Base-by-base conservation (phyloP, 1,140 invertebrate genomes). In the Chionoecetes opilio region DNA sequence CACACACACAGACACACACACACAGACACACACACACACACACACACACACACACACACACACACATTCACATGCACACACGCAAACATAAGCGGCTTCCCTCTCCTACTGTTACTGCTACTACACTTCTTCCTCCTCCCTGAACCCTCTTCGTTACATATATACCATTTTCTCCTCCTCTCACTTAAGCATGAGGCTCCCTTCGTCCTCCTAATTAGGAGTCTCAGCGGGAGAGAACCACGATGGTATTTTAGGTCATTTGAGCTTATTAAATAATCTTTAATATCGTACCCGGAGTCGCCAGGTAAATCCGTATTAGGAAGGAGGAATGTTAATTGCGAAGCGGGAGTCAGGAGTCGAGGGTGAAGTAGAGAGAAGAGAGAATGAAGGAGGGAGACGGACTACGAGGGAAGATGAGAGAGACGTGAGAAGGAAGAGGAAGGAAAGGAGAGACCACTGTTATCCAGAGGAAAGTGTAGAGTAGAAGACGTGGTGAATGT, bases 221-320 rank as follows among this genome's bases (percentile, higher is more conserved):
- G 63, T 75, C 63, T 75, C 63, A 75, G 63, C 63, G 63, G 63
- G 63, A 21, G 63, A n/a, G 63, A 26, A 21, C 63, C 63, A 2
- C 63, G 63, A 75, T 75, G 63, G 63, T 26, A 75, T 75, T 75
- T 75, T 75, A 26, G 63, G 63, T 75, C 63, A 75, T 75, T 75
- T 26, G 63, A 75, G 63, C 63, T 75, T 75, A 75, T 75, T 75
- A 75, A 75, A 75, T 75, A 75, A 75, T 75, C 63, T 75, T 75
- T 75, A 75, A 75, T 75, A 75, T 75, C 63, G 63, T 75, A 75
- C 63, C 63, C 63, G 6, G 63, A 75, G 63, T 75, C 63, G n/a
- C 63, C 63, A 75, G 63, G 63, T 75, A 75, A 75, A 75, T 75
- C 63, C 63, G 21, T 75, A 75, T 75, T 75, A 75, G 63, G 63